phyloP scores from a whole-genome alignment of 1,140 invertebrate genomes.

The Olivierus martensii region DNA sequence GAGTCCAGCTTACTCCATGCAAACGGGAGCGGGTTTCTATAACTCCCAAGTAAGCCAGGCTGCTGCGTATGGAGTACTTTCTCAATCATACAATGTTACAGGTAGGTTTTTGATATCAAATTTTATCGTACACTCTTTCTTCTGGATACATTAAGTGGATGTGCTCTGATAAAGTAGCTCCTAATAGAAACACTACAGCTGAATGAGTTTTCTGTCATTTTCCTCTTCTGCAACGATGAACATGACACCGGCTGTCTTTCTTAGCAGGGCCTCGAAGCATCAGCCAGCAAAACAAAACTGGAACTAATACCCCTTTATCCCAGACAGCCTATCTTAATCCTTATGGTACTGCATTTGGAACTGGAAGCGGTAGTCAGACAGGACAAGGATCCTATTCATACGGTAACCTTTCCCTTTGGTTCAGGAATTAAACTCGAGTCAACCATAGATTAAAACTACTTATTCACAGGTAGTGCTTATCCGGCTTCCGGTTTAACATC shows the following conservation, averaged over 20 bases:
- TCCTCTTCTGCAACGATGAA: too few species aligned
- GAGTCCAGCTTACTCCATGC: constrained; percentile 18
- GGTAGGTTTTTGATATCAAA: background rate
- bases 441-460: too few species aligned
- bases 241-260: too few species aligned
- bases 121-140: too few species aligned
- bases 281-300: constrained; percentile 11
- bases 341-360: constrained; percentile 21
- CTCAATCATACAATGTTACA: constrained; percentile 18
- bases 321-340: constrained; percentile 24
- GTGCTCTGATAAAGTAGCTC: too few species aligned
- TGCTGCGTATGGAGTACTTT: constrained; percentile 18
- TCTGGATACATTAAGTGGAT: too few species aligned
- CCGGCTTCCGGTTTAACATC: constrained; percentile 10
- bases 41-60: constrained; percentile 13
- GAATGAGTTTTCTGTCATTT: too few species aligned
- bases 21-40: constrained; percentile 17
- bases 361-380: constrained; percentile 12
- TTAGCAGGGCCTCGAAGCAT: background rate
- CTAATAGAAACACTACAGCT: too few species aligned
- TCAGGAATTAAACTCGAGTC: too few species aligned
- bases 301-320: constrained; percentile 1
- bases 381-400: constrained; percentile 18
- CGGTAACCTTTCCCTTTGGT: background rate
- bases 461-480: constrained; percentile 5